A percentile compares a stretch with the other conserved stretches of the same genome.
Conservation (phyloP, 2,888 invertebrate species). For the Lypha dubia region DNA sequence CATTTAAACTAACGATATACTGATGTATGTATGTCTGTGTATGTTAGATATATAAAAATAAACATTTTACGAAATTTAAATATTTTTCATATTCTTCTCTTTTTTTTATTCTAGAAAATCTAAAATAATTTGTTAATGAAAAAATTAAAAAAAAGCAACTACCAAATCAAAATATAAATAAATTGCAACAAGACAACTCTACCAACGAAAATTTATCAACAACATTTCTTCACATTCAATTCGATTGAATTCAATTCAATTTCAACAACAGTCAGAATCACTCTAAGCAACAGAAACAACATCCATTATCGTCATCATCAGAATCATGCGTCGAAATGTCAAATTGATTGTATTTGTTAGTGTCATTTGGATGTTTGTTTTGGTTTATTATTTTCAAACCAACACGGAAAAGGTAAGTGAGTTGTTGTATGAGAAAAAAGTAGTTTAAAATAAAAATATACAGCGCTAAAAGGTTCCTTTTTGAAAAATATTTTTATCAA, state of each 20-base stretch:
- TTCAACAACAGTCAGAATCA: too few relatives aligned
- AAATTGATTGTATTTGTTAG: constrained; percentile 83
- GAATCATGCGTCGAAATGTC: constrained; percentile 82
- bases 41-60: too few relatives aligned
- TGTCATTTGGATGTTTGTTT: constrained; percentile 83
- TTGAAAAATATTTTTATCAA: too few relatives aligned
- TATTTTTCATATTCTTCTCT: constrained; percentile 13
- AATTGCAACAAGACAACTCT: constrained; percentile 12
- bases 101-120: constrained; percentile 32
- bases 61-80: constrained; percentile 1
- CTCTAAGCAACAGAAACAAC: constrained; percentile 16
- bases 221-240: constrained; percentile 6
- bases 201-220: constrained; percentile 17
- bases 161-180: constrained; percentile 20
- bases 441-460: too few relatives aligned
- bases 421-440: too few relatives aligned
- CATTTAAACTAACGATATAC: too few relatives aligned
- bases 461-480: too few relatives aligned
- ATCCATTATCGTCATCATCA: constrained; percentile 38
- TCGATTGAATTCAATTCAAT: too few relatives aligned
- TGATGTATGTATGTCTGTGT: too few relatives aligned
- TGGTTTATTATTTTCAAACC: constrained; percentile 83
- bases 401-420: constrained; percentile 82
- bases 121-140: constrained; percentile 30
- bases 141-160: constrained; percentile 37